A percentile compares a stretch with the other conserved stretches of the same genome.
Evolutionary conservation across 2,113 vertebrate species (phyloP).

Genomic region (Petromus typicus): DNA sequence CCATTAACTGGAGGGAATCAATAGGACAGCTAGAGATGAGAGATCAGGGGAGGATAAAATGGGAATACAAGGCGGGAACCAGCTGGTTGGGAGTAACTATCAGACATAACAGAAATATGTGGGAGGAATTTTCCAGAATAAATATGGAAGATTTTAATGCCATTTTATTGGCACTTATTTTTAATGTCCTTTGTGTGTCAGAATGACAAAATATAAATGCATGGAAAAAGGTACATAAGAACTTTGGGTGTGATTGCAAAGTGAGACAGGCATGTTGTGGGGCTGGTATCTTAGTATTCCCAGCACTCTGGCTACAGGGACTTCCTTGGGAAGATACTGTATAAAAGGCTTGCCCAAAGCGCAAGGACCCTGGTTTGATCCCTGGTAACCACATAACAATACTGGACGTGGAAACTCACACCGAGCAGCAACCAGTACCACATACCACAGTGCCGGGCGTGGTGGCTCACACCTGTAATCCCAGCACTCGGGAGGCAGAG

Average conservation of each 20-base stretch:
- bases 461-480: no score
- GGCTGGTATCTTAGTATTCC: neutral
- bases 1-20: neutral
- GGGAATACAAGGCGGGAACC: neutral
- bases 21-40: neutral
- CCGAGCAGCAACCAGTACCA: no score
- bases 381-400: no score
- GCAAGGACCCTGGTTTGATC: no score
- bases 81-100: neutral
- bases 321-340: neutral
- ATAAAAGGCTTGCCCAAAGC: neutral
- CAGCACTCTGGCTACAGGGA: neutral
- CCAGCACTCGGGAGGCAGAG: no score
- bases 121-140: neutral
- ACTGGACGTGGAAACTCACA: no score
- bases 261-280: neutral
- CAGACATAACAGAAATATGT: neutral
- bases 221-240: neutral
- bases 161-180: slow-evolving; percentile 6
- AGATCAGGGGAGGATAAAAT: neutral
- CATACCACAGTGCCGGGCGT: no score
- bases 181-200: slow-evolving; percentile 5
- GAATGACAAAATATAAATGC: neutral
- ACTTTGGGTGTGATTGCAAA: neutral
- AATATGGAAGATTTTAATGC: slow-evolving; percentile 4